Evolutionary conservation across 2,888 invertebrate species (phyloP).

Genomic region (Drosophila greeni): DNA sequence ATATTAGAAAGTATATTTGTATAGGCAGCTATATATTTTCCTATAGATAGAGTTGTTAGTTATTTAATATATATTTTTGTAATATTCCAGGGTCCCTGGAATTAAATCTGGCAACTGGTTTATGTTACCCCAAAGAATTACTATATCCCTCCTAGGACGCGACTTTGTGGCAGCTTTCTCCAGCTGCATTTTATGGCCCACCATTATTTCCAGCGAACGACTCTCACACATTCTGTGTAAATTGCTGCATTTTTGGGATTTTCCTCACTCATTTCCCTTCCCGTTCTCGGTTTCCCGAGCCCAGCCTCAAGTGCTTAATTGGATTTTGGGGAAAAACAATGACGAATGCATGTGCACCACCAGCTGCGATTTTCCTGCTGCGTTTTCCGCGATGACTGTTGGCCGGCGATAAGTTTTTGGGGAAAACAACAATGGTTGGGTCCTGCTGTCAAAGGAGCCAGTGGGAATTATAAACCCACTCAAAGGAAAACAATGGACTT

Average conservation of each 20-base stretch:
- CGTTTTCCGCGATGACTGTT: not conserved
- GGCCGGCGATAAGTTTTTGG: slow-evolving; percentile 17
- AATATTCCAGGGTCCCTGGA: not conserved
- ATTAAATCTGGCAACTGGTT: not conserved
- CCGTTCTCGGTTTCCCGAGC: not conserved
- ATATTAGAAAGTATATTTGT: not conserved
- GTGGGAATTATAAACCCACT: slow-evolving; percentile 16
- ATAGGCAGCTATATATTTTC: not conserved
- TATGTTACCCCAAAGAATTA: not conserved
- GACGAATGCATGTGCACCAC: slow-evolving; percentile 20
- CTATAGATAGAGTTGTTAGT: not conserved
- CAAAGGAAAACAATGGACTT: not conserved
- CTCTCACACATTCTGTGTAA: slow-evolving; percentile 1
- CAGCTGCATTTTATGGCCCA: slow-evolving; percentile 30
- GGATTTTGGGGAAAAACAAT: slow-evolving; percentile 30
- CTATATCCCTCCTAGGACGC: slow-evolving; percentile 2
- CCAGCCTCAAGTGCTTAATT: slow-evolving; percentile 25
- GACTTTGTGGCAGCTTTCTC: slow-evolving; percentile 17
- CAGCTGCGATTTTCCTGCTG: slow-evolving; percentile 14
- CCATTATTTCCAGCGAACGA: slow-evolving; percentile 25
- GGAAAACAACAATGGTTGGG: slow-evolving; percentile 10
- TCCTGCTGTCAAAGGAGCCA: slow-evolving; percentile 6
- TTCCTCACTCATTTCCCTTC: not conserved
- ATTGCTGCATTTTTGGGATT: slow-evolving; percentile 16
- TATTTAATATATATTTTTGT: not conserved